Conservation (phyloP, 1,140 invertebrate genomes). For the Bilobella aurantiaca region DNA sequence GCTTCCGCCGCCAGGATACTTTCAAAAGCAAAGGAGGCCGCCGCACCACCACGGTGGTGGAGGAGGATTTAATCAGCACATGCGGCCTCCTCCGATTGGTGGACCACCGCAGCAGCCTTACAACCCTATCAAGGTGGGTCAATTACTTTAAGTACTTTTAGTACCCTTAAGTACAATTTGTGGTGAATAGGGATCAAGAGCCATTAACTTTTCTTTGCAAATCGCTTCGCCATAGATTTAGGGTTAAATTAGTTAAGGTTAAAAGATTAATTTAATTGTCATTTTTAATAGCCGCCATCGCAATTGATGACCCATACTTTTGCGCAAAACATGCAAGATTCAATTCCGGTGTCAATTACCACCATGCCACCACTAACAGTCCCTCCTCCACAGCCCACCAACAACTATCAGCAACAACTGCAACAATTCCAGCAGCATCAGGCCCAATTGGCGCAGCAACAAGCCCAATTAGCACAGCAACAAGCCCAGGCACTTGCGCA, state of each 20-base stretch:
- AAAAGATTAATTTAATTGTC: no score
- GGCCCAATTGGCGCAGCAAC: neutral
- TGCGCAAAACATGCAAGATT: neutral
- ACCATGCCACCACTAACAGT: neutral
- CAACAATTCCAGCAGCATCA: neutral
- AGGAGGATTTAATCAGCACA: neutral
- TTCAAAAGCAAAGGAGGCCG: neutral
- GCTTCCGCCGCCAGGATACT: neutral
- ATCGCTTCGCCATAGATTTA: no score
- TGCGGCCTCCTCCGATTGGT: neutral
- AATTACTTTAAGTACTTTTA: no score
- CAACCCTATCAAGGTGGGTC: no score
- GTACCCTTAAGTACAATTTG: no score
- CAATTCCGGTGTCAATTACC: neutral
- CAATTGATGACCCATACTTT: no score
- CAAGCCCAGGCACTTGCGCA: neutral
- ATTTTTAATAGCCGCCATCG: no score
- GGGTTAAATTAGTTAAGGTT: no score
- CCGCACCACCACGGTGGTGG: neutral
- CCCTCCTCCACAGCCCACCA: neutral
- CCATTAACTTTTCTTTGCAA: no score
- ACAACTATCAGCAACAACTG: neutral
- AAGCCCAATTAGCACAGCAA: neutral
- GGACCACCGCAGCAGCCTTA: no score
- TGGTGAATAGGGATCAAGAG: no score